Evolutionary conservation across 1,140 invertebrate species (phyloP), one percentile per base, ranked within the genome.

Genomic region (Grapholita molesta): DNA sequence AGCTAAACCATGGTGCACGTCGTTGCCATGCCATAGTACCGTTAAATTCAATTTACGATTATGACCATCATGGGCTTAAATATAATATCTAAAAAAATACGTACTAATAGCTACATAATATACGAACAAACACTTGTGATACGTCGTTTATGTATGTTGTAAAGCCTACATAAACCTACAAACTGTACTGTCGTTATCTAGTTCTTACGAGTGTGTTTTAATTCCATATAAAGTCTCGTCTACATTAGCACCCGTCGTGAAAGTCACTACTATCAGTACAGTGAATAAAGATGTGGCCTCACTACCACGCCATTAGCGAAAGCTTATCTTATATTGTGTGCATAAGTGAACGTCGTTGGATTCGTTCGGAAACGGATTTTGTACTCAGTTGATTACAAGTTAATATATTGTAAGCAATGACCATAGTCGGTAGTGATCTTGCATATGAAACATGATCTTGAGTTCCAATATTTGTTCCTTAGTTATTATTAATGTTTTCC

Each of bases 301-400:
- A 32, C 55, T 61, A 28, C 55, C 2, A 6, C 23, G 42, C 55
- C 55, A 61, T 61, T 61, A 61, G 55, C n/a, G 42, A 48, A 18
- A 61, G 55, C 55, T 61, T 61, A 61, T 61, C 55, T 28, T 30
- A 30, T 61, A 61, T 61, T 61, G 18, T 61, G 55, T 61, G 55
- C 55, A 61, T 61, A 28, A 30, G 55, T 61, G 25, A 15, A 61
- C 28, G 24, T 15, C 24, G 24, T 28, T 61, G 25, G 24, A 61
- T 30, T 61, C 8, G 42, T 21, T 48, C 42, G 18, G 18, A 3
- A 48, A 48, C 42, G 18, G 42, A 48, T 48, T 48, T 48, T 48
- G 18, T 48, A 48, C 42, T 8, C 7, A 48, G 42, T 21, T 48
- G 18, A 48, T 7, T 21, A 48, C 42, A 21, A 48, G 42, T n/a